These are phyloP conservation scores for Saccostrea cuccullata DNA, from an alignment of 1,140 invertebrate genomes.

Conservation along the genomic window DNA sequence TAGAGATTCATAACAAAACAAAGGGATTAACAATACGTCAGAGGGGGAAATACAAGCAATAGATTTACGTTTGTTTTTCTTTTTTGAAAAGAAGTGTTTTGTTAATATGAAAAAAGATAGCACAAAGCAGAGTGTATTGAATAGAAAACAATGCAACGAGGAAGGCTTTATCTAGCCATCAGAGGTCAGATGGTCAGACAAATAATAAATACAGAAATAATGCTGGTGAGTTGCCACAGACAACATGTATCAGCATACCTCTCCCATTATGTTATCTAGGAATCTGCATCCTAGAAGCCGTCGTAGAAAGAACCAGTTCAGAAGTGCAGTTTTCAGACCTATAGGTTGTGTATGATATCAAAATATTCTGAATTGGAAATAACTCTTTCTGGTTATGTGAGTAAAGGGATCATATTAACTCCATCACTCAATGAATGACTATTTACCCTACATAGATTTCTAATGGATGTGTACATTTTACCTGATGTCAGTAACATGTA, in stretches of 20 bases:
- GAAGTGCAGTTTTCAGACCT: not conserved
- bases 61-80: not conserved
- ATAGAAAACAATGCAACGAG: not conserved
- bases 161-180: slow-evolving; percentile 3
- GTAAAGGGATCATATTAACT: no score
- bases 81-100: not conserved
- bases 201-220: not conserved
- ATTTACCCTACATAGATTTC: not conserved
- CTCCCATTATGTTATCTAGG: not conserved
- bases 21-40: not conserved
- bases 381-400: no score
- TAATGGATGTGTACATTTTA: not conserved
- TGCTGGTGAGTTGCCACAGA: not conserved
- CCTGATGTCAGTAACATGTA: not conserved
- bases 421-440: no score
- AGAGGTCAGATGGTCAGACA: not conserved
- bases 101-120: not conserved
- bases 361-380: not conserved
- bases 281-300: not conserved
- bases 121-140: not conserved
- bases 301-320: not conserved
- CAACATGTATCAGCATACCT: not conserved
- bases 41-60: not conserved
- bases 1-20: not conserved
- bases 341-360: not conserved